Base-by-base conservation (phyloP, 92 coral and sea anemone genomes). In the Palythoa grandiflora region DNA sequence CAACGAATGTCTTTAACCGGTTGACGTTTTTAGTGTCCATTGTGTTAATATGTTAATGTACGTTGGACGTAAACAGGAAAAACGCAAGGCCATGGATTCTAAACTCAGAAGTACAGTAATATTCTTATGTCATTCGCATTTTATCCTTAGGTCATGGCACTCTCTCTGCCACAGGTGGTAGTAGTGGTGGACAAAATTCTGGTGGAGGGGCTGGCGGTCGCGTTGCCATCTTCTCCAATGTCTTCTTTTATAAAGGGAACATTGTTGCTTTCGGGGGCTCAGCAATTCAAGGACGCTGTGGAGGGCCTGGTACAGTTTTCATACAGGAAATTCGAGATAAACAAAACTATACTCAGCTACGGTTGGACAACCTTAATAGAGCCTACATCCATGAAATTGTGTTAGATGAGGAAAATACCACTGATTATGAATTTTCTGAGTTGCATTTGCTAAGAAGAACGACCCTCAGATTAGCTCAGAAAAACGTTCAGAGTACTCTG, bases 121-220 rank as follows among this genome's bases (percentile, higher is more conserved):
- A 28, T 28, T 28, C 28, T 28, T 44, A 44, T 44, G 0, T 44
- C 5, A 44, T 44, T 44, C 7, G 7, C 50, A 44, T 68, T 21
- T 3, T 68, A 9, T 35, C 19, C 14, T 16, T 15, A 78, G 84
- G 84, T 38, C 84, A 78, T 57, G 84, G 84, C 11, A 78, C 71
- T 57, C 6, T 78, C 20, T 78, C 84, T 14, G 84, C 70, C 11
- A 78, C 65, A 57, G 94, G 94, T 7, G 94, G 94, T 9, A 57
- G 74, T 54, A 88, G 92, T 1, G 92, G 90, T 11, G 94, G 94
- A 38, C 59, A 38, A 15, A 71, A 54, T 15, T 77, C 92, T 5
- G 94, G 94, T 11, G 89, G 89, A 17, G 94, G 94, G 3, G 92
- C 94, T 44, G 94, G 90, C 6, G 94, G 94, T 16, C 86, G 94